phyloP scores from a whole-genome alignment of 2,797 vertebrate genomes.

The Menidia menidia region DNA sequence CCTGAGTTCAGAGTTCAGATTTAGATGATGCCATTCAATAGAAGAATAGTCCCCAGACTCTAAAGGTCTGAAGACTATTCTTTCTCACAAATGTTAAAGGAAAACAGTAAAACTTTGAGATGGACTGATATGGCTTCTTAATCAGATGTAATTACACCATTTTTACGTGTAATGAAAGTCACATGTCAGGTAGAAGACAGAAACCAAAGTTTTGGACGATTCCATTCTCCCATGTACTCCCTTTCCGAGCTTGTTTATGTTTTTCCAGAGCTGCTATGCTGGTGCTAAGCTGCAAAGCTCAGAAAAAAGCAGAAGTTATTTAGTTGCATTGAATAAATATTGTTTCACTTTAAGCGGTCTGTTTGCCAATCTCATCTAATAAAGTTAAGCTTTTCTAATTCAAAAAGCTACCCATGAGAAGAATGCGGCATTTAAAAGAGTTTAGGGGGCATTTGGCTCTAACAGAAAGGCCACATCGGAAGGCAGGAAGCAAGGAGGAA shows the following conservation, averaged over 20 bases:
- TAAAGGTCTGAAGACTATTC: neutral
- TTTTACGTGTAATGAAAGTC: too few relatives aligned
- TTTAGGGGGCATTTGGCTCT: neutral
- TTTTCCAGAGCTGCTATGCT: neutral
- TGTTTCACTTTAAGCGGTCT: slow-evolving; percentile 3
- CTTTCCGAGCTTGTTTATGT: neutral
- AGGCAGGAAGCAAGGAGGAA: neutral
- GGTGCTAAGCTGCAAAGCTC: neutral
- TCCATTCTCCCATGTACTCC: neutral
- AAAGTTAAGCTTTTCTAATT: slow-evolving; percentile 2
- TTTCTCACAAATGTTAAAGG: neutral
- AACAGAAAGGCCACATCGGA: neutral
- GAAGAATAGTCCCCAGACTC: neutral
- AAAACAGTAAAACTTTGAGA: neutral
- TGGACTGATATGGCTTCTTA: neutral
- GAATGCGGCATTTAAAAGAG: neutral
- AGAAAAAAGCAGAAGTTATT: neutral
- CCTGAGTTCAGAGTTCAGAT: neutral
- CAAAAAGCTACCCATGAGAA: neutral
- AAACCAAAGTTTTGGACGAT: neutral
- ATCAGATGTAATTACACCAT: too few relatives aligned
- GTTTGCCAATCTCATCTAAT: neutral
- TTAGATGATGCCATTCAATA: neutral
- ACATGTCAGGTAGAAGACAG: neutral
- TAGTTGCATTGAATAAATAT: neutral